These are phyloP conservation scores for Halcyon chelicuti DNA, from an alignment of 2,797 vertebrate species.

Conservation along the genomic window DNA sequence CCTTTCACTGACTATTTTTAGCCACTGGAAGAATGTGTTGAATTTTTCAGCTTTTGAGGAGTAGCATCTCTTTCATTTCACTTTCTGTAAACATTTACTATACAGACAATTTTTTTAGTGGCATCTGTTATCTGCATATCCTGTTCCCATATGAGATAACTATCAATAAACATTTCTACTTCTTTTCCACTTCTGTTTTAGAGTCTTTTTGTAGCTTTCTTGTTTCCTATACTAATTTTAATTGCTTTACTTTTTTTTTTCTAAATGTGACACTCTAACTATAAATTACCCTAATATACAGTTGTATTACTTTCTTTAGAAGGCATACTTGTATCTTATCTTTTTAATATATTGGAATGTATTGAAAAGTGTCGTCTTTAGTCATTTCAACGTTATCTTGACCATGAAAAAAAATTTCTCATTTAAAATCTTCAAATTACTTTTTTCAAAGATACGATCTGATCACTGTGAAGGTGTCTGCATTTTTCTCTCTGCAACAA, in stretches of 20 bases:
- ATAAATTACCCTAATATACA: background rate
- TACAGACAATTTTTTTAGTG: background rate
- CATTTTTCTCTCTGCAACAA: background rate
- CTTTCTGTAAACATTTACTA: background rate
- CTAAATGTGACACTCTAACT: background rate
- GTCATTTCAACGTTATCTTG: background rate
- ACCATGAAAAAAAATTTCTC: background rate
- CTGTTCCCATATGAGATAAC: background rate
- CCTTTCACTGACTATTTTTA: background rate
- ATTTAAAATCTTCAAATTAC: background rate
- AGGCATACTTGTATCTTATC: background rate
- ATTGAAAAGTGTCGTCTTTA: background rate
- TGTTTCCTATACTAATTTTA: background rate
- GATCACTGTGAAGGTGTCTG: background rate
- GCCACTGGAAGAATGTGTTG: background rate
- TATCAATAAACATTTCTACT: background rate
- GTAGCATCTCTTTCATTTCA: background rate
- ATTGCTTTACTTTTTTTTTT: background rate
- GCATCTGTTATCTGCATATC: background rate
- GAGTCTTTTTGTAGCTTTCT: background rate
- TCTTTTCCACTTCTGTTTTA: background rate
- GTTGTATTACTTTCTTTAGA: background rate
- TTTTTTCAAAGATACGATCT: background rate
- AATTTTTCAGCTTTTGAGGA: background rate
- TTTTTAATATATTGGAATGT: background rate